Conservation (phyloP, 2,797 vertebrate species). For the Jordanella pulchra region DNA sequence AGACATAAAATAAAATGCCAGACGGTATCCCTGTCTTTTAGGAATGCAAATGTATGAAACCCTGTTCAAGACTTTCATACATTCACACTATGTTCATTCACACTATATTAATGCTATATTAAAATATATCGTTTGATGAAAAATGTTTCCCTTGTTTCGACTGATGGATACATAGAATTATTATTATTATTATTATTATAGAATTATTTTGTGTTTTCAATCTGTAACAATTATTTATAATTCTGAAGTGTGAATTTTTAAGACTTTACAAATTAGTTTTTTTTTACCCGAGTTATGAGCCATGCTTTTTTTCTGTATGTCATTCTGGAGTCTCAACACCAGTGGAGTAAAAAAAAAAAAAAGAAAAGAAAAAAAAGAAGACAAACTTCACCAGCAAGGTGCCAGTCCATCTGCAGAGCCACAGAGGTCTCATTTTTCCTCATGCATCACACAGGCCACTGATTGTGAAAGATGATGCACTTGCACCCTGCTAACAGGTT, state of each 20-base stretch:
- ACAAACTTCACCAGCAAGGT: conserved; percentile 53
- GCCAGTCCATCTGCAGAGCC: conserved; percentile 64
- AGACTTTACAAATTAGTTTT: neutral
- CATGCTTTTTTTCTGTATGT: neutral
- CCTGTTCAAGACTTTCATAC: no score
- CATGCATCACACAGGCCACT: conserved; percentile 63
- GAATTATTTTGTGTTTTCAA: no score
- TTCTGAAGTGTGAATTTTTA: neutral
- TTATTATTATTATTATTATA: no score
- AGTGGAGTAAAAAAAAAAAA: conserved; percentile 21
- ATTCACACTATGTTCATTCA: no score
- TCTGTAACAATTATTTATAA: neutral
- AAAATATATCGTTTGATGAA: no score
- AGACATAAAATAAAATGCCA: no score
- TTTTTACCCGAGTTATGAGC: neutral
- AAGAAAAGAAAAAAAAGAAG: conserved; percentile 15
- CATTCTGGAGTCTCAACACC: conserved; percentile 6
- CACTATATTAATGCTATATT: no score
- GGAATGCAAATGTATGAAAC: no score
- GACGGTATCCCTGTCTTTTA: no score
- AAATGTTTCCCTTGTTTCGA: no score
- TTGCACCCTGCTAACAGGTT: conserved; percentile 71
- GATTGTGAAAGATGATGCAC: conserved; percentile 74
- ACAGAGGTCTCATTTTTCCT: conserved; percentile 57
- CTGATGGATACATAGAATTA: no score